These are phyloP conservation scores for Parelbella ahira DNA, from an alignment of 2,888 invertebrate genomes.

Conservation along the genomic window DNA sequence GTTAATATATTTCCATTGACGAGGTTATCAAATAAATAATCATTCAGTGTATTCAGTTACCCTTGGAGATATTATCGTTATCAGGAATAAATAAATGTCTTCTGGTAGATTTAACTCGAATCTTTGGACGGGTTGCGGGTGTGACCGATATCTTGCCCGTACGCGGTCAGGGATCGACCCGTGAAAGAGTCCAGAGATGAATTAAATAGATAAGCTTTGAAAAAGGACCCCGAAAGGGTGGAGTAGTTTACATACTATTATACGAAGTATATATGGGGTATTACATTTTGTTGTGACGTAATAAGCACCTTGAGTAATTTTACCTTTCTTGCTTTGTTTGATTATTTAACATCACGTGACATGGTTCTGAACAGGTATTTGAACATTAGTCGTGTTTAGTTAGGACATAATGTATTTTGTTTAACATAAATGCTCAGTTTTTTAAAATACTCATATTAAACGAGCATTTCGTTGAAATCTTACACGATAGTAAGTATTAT, in stretches of 20 bases:
- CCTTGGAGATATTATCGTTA: constrained; percentile 63
- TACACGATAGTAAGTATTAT: no score
- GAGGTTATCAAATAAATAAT: constrained; percentile 38
- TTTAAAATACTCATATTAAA: no score
- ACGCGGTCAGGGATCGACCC: constrained; percentile 68
- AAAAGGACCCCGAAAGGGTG: constrained; percentile 60
- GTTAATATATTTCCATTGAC: constrained; percentile 31
- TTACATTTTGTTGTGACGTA: neutral
- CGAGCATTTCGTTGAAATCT: no score
- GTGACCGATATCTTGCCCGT: constrained; percentile 72
- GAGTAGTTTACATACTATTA: no score
- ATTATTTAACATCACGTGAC: no score
- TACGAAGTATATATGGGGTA: constrained; percentile 14
- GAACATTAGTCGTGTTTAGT: no score
- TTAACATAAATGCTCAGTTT: no score
- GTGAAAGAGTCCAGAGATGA: constrained; percentile 75
- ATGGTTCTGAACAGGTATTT: no score
- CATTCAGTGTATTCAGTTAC: constrained; percentile 48
- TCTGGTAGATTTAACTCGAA: constrained; percentile 78
- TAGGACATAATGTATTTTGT: no score
- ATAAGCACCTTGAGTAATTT: no score
- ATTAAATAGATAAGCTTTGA: constrained; percentile 74
- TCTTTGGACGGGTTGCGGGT: constrained; percentile 65
- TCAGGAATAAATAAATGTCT: constrained; percentile 75
- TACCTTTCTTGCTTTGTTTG: no score